Evolutionary conservation across 2,888 invertebrate species (phyloP), one percentile per base, ranked within the genome.

Genomic region (Dolichopus griseipennis): DNA sequence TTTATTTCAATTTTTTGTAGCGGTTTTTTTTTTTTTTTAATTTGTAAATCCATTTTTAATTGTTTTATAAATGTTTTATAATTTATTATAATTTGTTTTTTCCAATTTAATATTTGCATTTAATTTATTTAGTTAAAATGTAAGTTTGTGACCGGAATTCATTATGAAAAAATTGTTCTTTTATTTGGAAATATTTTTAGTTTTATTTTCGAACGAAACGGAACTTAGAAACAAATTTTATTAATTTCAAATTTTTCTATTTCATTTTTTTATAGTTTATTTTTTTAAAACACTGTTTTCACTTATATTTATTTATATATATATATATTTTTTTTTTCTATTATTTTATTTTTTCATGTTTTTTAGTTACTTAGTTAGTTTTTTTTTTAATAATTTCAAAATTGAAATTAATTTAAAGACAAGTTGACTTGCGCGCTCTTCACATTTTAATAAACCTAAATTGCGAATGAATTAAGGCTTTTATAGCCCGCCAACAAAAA

Each of bases 371-470:
- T 37, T 8, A 8, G 6, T 37, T 10, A 37, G 2, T 52, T 52
- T 18, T 18, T 18, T 18, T n/a, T 52, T 52, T 52, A 18, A 52
- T 37, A 1, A 10, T 37, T 34, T 20, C 4, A 41, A 52, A 66
- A 22, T 65, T 27, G 5, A 27, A 27, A 27, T 27, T 27, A 27
- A 27, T 27, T 27, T 27, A 61, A 66, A 66, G 18, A 62, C 65
- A 67, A 70, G 65, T 79, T 75, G 74, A 76, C 80, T 77, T 79
- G 79, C 78, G 76, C 76, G 77, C 79, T 78, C 78, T 78, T 79
- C 77, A 77, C 76, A 79, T 77, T 80, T 81, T 78, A 80, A 80
- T 80, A 80, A 80, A 79, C 80, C 78, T 79, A 80, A 78, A 77
- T 78, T 76, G 75, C 76, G 78, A 78, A 76, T 76, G 77, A 77